Base-by-base conservation (phyloP, 2,113 vertebrate genomes). In the Ia io region DNA sequence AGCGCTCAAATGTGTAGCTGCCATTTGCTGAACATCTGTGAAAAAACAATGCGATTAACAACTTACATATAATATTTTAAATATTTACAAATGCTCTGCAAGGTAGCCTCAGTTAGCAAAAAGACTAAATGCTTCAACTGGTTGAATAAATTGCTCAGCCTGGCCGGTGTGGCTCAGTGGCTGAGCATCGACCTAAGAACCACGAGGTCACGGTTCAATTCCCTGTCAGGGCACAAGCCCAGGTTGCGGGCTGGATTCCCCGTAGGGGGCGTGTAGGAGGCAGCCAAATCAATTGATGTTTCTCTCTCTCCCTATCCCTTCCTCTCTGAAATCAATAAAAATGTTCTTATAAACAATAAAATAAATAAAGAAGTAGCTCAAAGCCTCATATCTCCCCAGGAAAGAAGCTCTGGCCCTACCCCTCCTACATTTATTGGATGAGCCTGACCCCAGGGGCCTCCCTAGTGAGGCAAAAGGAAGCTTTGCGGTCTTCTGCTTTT, bases 31-130 rank as follows among this genome's bases (percentile, higher is more conserved):
- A 93, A 88, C 78, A 94, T 82, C 78, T 88, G 59, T 77, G 82
- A 95, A 91, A 91, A 95, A 84, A 76, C 65, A 92, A 17, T 87
- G 30, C 49, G 59, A 71, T 93, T 88, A 90, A 91, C 93, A 87
- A 94, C 90, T 90, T 80, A 95, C 16, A 59, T 25, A 9, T 76
- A 67, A 90, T 51, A 79, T 83, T 78, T 90, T 83, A 79, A 88
- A 53, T 76, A 79, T 90, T 94, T 82, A 88, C 70, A 85, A 82
- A 91, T 83, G 56, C n/a, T 70, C 65, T 69, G 28, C 44, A 79
- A 94, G 86, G 85, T 84, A 90, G 16, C 44, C 67, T 90, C n/a
- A 47, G 69, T 96, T 93, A 88, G 83, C 88, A 56, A 51, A 47
- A 63, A 79, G 49, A 87, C 67, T 0, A 0, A 59, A 74, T 84